These are phyloP conservation scores for Bombus sylvicola DNA, from an alignment of 1,140 invertebrate genomes.

Conservation along the genomic window DNA sequence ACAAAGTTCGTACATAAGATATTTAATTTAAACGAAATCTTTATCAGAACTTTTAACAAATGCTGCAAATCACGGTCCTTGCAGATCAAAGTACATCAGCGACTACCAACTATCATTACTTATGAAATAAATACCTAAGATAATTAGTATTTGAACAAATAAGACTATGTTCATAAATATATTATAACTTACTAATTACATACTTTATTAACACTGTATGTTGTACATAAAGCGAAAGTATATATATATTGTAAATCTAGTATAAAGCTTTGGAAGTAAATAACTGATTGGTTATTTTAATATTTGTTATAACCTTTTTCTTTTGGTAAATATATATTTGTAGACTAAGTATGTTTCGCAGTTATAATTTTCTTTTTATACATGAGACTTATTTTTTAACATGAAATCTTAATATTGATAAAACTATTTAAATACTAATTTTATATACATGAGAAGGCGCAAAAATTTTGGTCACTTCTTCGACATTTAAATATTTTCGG, in stretches of 20 bases:
- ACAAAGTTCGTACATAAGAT: background rate
- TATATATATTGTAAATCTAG: too few species aligned
- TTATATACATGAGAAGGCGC: background rate
- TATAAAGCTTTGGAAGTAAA: background rate
- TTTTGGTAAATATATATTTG: background rate
- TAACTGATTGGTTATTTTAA: background rate
- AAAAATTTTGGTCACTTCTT: background rate
- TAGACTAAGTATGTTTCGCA: conserved; percentile 3
- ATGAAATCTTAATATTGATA: background rate
- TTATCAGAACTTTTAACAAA: background rate
- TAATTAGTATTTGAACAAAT: too few species aligned
- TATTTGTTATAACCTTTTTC: background rate
- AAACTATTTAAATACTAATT: background rate
- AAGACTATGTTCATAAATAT: too few species aligned
- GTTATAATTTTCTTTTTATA: background rate
- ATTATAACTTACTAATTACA: background rate
- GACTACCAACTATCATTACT: too few species aligned
- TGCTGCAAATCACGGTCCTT: too few species aligned
- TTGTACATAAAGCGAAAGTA: too few species aligned
- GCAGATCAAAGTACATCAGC: background rate
- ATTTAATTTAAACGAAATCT: background rate
- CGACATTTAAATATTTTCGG: background rate
- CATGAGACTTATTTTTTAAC: background rate
- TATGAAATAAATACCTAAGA: too few species aligned
- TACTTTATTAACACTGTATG: background rate